Base-by-base conservation (phyloP, 2,888 invertebrate genomes). In the Imbricaverruca yamaguchii region DNA sequence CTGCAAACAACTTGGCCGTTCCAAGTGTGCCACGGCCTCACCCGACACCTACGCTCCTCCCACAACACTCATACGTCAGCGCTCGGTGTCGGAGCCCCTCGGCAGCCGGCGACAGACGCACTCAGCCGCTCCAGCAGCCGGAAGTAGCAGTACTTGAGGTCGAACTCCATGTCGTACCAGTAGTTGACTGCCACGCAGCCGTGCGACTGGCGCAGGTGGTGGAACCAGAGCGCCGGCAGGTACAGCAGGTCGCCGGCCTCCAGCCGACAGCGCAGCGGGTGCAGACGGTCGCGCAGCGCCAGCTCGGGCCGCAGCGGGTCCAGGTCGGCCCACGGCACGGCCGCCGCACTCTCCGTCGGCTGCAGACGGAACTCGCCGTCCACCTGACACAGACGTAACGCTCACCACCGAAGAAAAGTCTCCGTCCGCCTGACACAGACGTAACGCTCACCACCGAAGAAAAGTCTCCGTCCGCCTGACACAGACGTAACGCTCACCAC, bases 91-190 rank as follows among this genome's bases (percentile, higher is more conserved):
- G 39, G 39, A 4, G 39, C 39, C 39, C 2, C 39, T 39, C 39
- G 39, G 4, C 39, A 39, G 39, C 39, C 39, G 39, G 4, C 39
- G 2, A 4, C 39, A 39, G 39, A 4, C 39, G 39, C 39, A 59
- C 59, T 80, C 11, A 83, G 80, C n/a, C 80, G 69, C 56, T 93
- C 93, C 82, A 94, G 86, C 90, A 94, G 92, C 88, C 92, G 92
- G 87, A 91, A 93, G 87, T 94, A 94, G 85, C 92, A 92, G 87
- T 93, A 95, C 85, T 94, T 93, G 80, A 93, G 89, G 86, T 94
- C 94, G 85, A 91, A 94, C 57, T 93, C 92, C 94, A 95, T 94
- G 85, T 95, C 94, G 85, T 94, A 95, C 95, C 95, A 95, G 86
- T 92, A 94, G 87, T 95, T 95, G 57, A 94, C 91, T 10, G 94